phyloP scores from a whole-genome alignment of 2,797 vertebrate genomes.

The Anabas testudineus region DNA sequence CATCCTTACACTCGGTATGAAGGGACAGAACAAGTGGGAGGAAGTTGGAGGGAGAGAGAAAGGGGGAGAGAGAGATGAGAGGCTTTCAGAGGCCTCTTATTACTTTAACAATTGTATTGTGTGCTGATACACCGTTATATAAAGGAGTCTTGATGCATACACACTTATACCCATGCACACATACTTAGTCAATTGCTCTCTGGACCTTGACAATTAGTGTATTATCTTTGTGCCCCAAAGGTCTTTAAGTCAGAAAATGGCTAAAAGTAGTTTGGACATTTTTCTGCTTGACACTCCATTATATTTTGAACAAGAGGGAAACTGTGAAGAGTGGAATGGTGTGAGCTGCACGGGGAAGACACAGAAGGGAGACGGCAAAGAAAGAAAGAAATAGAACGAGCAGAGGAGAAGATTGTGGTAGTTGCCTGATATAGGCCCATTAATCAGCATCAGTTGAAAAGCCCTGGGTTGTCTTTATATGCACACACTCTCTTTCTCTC shows the following conservation, averaged over 20 bases:
- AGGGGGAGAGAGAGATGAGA: slow-evolving; percentile 1
- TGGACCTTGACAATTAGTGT: slow-evolving; percentile 56
- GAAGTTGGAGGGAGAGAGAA: slow-evolving; percentile 7
- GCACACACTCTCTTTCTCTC: too few species aligned
- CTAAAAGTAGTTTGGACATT: slow-evolving; percentile 62
- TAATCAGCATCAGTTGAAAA: slow-evolving; percentile 79
- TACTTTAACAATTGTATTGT: slow-evolving; percentile 42
- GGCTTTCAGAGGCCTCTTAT: slow-evolving; percentile 36
- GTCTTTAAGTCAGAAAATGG: slow-evolving; percentile 56
- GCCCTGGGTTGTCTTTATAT: slow-evolving; percentile 77
- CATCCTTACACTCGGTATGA: slow-evolving; percentile 12
- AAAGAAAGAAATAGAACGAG: slow-evolving; percentile 46
- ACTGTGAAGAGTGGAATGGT: slow-evolving; percentile 21
- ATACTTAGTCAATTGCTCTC: slow-evolving; percentile 43
- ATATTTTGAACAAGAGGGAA: slow-evolving; percentile 29
- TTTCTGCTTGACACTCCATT: slow-evolving; percentile 62
- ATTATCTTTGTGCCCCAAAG: slow-evolving; percentile 59
- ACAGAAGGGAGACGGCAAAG: slow-evolving; percentile 28
- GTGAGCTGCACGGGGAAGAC: slow-evolving; percentile 19
- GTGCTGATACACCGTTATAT: slow-evolving; percentile 33
- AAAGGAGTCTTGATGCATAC: slow-evolving; percentile 31
- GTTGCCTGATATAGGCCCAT: slow-evolving; percentile 64
- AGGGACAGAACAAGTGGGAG: slow-evolving; percentile 33
- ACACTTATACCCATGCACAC: slow-evolving; percentile 29
- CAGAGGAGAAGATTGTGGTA: slow-evolving; percentile 66